These are phyloP conservation scores for Macrosoma leucophasiata DNA, from an alignment of 2,888 invertebrate genomes.

Conservation along the genomic window DNA sequence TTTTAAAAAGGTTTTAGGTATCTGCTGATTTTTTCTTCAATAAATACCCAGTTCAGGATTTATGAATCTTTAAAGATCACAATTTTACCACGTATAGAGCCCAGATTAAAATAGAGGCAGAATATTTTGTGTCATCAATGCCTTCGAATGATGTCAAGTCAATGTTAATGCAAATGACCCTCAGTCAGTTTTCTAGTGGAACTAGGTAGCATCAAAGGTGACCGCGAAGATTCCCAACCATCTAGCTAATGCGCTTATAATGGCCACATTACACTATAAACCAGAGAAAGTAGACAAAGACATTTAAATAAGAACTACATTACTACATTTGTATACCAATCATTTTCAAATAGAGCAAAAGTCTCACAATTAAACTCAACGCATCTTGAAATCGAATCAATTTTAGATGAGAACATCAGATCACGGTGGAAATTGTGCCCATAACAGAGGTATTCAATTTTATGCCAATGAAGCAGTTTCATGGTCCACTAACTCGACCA, in stretches of 20 bases:
- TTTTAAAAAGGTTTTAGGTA: too few species aligned
- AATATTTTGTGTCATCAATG: too few species aligned
- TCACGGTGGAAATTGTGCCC: conserved; percentile 19
- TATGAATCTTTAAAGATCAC: too few species aligned
- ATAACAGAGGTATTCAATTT: conserved; percentile 36
- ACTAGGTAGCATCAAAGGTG: conserved; percentile 36
- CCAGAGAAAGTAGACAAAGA: conserved; percentile 53
- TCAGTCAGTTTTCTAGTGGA: conserved; percentile 33
- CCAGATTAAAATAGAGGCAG: too few species aligned
- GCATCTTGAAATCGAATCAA: too few species aligned
- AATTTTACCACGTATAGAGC: too few species aligned
- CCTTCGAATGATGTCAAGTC: conserved; percentile 29
- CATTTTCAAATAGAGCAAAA: too few species aligned
- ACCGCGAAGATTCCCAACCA: conserved; percentile 40
- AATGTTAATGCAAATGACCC: conserved; percentile 38
- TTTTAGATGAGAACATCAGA: conserved; percentile 12
- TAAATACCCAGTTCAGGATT: too few species aligned
- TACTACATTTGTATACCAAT: conserved; percentile 23
- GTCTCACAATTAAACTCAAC: too few species aligned
- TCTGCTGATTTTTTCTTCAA: too few species aligned
- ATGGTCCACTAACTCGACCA: conserved; percentile 40
- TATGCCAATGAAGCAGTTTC: conserved; percentile 40
- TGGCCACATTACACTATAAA: conserved; percentile 46
- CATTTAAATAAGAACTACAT: conserved; percentile 43
- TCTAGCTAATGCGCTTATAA: conserved; percentile 65